Conservation (phyloP, 2,113 vertebrate genomes). For the Pogona vitticeps region DNA sequence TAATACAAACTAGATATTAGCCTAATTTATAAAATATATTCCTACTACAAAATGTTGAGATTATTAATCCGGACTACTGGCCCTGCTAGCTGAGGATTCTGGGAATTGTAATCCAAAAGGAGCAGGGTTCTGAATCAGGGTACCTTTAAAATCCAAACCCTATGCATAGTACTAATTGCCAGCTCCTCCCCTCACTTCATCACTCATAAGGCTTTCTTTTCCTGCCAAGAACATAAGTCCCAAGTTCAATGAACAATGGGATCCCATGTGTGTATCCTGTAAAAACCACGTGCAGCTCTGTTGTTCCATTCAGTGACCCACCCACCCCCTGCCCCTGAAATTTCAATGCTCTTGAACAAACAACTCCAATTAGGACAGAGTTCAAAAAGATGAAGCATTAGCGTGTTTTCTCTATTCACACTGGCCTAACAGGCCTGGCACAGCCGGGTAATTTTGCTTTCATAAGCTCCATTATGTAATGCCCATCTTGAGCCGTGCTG, state of each 20-base stretch:
- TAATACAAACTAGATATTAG: too few species aligned
- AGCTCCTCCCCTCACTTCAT: not conserved
- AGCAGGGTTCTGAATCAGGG: not conserved
- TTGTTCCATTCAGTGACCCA: not conserved
- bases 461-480: constrained; percentile 71
- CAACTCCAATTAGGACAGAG: constrained; percentile 10
- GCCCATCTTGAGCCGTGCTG: constrained; percentile 44
- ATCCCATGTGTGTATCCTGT: not conserved
- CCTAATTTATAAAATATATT: too few species aligned
- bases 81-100: not conserved
- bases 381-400: constrained; percentile 21
- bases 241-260: not conserved
- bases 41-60: too few species aligned
- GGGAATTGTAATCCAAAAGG: too few species aligned
- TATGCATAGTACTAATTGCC: not conserved
- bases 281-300: not conserved
- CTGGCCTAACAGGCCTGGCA: constrained; percentile 56
- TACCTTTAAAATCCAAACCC: not conserved
- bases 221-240: too few species aligned
- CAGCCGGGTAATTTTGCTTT: constrained; percentile 47
- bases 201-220: not conserved
- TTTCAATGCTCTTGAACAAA: constrained; percentile 16
- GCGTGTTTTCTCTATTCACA: constrained; percentile 20
- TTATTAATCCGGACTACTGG: not conserved
- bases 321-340: not conserved